Evolutionary conservation across 2,888 invertebrate genomes (phyloP).

Genomic region (Fragum sueziense): DNA sequence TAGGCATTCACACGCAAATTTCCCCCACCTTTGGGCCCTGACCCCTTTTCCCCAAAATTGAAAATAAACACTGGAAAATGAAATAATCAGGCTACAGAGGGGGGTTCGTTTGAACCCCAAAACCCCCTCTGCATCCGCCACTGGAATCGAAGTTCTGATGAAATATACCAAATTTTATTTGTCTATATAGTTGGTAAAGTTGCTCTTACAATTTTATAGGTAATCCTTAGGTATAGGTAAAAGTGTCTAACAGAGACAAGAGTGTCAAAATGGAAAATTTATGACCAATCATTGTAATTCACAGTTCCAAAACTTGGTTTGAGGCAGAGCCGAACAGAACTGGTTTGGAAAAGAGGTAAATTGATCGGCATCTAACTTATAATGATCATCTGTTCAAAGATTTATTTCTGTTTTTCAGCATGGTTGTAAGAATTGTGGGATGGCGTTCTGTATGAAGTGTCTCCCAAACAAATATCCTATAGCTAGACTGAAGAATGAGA

Average conservation of each 20-base stretch:
- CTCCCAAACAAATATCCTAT: constrained; percentile 88
- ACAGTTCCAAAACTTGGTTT: not conserved
- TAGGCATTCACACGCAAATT: no score
- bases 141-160: no score
- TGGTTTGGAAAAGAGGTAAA: not conserved
- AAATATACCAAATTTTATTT: no score
- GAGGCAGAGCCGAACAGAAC: no score
- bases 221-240: not conserved
- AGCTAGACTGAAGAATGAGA: constrained; percentile 85
- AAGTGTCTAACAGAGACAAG: not conserved
- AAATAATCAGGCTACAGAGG: no score
- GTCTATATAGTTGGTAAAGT: no score
- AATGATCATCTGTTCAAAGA: not conserved
- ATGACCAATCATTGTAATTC: not conserved
- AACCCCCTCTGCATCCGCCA: no score
- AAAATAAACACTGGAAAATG: no score
- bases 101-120: no score
- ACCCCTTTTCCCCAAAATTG: no score
- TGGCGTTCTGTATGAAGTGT: constrained; percentile 92
- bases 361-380: not conserved
- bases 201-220: not conserved
- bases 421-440: constrained; percentile 92
- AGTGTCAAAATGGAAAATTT: not conserved
- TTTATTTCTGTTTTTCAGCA: constrained; percentile 84
- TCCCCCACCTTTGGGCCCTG: no score